Evolutionary conservation across 2,113 vertebrate species (phyloP), one percentile per base, ranked within the genome.

Genomic region (Centropus unirufus): DNA sequence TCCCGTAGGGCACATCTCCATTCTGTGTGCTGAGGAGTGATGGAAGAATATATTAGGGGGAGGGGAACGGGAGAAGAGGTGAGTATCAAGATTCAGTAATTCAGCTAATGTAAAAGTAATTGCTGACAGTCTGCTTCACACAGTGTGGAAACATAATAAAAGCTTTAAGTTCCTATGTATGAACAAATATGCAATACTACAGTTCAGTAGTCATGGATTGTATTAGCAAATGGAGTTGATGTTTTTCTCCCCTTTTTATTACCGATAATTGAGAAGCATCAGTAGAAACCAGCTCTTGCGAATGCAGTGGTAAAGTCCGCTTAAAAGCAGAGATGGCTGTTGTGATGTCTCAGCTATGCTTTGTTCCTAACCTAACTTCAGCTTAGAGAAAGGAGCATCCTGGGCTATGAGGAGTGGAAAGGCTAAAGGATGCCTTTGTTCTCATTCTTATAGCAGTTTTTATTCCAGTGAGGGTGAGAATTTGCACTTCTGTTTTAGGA

Each of bases 91-190:
- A 95, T 84, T 90, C 49, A 54, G 76, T 96, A 95, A 90, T 96
- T 87, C 86, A 92, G 86, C 88, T 96, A 87, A 87, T 92, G 82
- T 93, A 94, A 64, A 96, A 96, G 72, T 93, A 92, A 87, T 95
- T 94, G 78, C 88, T 84, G 80, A 51, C 76, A 57, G 49, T 89
- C 80, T 90, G 64, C 80, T 87, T 92, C 83, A 64, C 49, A 52
- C n/a, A 57, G 88, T 59, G 74, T 36, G 57, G 61, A 81, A 77
- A 57, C 51, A 80, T 52, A 91, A 47, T 52, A 63, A 84, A 95
- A 75, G 34, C 88, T 74, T 49, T 19, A 73, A 87, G 72, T 77
- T 78, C 19, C 23, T 49, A 0, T 27, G 11, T 72, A 52, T 49
- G 68, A 93, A 75, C 52, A 47, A 86, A 61, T 57, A 34, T 83